phyloP scores from a whole-genome alignment of 2,888 invertebrate species.

The Subacronicta megacephala region DNA sequence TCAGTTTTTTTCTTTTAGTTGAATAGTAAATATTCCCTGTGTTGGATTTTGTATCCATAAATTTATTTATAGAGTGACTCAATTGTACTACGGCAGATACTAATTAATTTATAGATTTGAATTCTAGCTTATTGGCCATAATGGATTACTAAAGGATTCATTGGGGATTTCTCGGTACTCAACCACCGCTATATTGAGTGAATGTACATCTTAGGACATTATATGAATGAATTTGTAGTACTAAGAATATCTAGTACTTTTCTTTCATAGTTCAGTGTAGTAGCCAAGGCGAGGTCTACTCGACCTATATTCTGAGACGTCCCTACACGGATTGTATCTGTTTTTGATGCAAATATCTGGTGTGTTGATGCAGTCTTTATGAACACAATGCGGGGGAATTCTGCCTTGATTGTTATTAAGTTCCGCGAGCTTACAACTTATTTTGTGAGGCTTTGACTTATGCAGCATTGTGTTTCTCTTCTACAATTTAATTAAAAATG shows the following conservation, averaged over 20 bases:
- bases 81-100: too few species aligned
- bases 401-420: conserved; percentile 49
- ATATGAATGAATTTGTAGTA: conserved; percentile 16
- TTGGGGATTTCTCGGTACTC: neutral
- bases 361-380: conserved; percentile 61
- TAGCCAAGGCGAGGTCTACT: conserved; percentile 62
- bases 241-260: conserved; percentile 34
- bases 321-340: conserved; percentile 72
- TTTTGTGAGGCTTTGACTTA: conserved; percentile 13
- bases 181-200: neutral
- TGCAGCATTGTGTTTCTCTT: conserved; percentile 2
- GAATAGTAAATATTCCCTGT: neutral
- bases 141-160: conserved; percentile 17
- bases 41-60: too few species aligned
- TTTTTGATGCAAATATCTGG: conserved; percentile 73
- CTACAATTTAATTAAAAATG: conserved; percentile 11
- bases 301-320: conserved; percentile 75
- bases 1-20: neutral
- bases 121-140: neutral
- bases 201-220: neutral
- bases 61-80: too few species aligned
- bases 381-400: conserved; percentile 42
- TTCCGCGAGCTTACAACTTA: conserved; percentile 14
- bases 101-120: neutral
- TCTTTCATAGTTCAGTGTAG: conserved; percentile 39